These are phyloP conservation scores for Nasonovia ribisnigri DNA, from an alignment of 2,888 invertebrate genomes.

Conservation along the genomic window DNA sequence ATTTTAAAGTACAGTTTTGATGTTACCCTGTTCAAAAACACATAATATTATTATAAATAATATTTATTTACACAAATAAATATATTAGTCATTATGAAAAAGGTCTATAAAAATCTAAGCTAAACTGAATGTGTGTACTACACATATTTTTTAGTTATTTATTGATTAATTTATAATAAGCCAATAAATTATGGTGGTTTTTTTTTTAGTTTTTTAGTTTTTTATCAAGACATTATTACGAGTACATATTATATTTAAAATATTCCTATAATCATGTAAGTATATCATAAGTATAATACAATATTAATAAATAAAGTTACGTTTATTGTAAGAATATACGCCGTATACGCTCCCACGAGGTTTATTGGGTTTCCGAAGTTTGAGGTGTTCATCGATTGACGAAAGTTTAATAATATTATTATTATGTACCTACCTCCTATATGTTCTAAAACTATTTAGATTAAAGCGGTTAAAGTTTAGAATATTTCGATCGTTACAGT, in stretches of 20 bases:
- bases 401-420: not conserved
- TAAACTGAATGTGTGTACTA: not conserved
- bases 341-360: not conserved
- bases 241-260: slow-evolving; percentile 28
- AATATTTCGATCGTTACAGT: not conserved
- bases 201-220: not conserved
- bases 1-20: slow-evolving; percentile 57
- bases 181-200: not conserved
- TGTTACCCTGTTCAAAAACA: slow-evolving; percentile 63
- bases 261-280: not conserved
- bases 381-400: not conserved
- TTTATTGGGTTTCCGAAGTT: not conserved
- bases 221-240: slow-evolving; percentile 14
- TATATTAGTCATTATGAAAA: slow-evolving; percentile 4
- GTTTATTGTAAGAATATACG: not conserved
- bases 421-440: no score
- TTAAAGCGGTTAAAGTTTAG: not conserved
- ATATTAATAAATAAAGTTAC: not conserved
- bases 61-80: slow-evolving; percentile 42
- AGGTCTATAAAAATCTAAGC: slow-evolving; percentile 15
- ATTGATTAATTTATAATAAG: slow-evolving; percentile 32
- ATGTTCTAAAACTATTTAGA: not conserved
- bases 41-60: not conserved
- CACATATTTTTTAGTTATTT: slow-evolving; percentile 18
- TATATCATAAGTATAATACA: slow-evolving; percentile 6